phyloP scores from a whole-genome alignment of 2,888 invertebrate genomes.

The Erpobdella octoculata region DNA sequence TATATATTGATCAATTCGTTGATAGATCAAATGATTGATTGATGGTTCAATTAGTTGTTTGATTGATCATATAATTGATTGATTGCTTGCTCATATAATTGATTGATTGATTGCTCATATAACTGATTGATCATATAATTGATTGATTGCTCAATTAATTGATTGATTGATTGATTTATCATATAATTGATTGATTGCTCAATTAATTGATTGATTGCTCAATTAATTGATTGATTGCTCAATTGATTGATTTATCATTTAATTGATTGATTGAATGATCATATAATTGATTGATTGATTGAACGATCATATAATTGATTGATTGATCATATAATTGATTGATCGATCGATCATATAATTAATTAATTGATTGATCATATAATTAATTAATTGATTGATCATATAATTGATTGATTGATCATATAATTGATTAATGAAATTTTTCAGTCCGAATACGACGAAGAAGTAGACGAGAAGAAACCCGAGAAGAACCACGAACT shows the following conservation, averaged over 20 bases:
- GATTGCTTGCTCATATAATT: no score
- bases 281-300: no score
- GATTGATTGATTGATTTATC: no score
- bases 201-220: background rate
- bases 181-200: background rate
- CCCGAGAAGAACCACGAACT: slow-evolving; percentile 31
- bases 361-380: background rate
- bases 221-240: background rate
- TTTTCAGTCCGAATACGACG: slow-evolving; percentile 16
- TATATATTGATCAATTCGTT: background rate
- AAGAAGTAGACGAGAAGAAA: slow-evolving; percentile 55
- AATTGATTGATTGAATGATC: no score
- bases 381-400: background rate
- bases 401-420: background rate
- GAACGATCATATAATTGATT: background rate
- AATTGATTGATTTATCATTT: background rate
- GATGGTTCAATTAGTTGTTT: background rate
- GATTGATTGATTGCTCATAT: background rate
- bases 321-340: background rate
- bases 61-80: background rate
- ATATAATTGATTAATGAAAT: background rate
- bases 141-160: background rate
- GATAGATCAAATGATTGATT: no score
- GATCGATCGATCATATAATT: no score
- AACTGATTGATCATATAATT: background rate